A percentile compares a stretch with the other conserved stretches of the same genome.
Evolutionary conservation across 1,140 invertebrate species (phyloP).

Genomic region (Armadillidium nasatum): DNA sequence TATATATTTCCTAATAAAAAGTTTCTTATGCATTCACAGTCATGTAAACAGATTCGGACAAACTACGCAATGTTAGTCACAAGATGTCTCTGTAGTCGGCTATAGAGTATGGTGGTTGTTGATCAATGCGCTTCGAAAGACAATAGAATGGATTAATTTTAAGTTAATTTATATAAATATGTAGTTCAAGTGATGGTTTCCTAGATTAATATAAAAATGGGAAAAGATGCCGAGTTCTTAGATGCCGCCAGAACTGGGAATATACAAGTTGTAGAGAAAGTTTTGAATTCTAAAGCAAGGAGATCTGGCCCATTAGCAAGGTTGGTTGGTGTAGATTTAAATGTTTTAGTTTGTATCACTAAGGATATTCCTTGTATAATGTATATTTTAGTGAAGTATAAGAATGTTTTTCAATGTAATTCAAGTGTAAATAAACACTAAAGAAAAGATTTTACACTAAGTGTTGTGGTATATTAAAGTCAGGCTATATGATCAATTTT

Average conservation of each 20-base stretch:
- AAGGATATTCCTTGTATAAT: too few species aligned
- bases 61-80: background rate
- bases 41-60: too few species aligned
- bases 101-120: slow-evolving; percentile 34
- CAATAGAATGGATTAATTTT: background rate
- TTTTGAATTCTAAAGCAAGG: slow-evolving; percentile 79
- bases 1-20: too few species aligned
- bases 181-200: background rate
- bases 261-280: slow-evolving; percentile 79
- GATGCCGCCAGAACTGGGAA: slow-evolving; percentile 90
- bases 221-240: slow-evolving; percentile 91
- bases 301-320: slow-evolving; percentile 87
- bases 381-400: too few species aligned
- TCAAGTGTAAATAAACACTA: too few species aligned
- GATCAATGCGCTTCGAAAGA: slow-evolving; percentile 10
- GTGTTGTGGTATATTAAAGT: too few species aligned
- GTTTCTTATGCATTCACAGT: too few species aligned
- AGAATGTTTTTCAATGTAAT: too few species aligned
- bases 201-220: slow-evolving; percentile 60
- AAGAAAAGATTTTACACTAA: too few species aligned
- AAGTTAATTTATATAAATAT: background rate
- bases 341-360: background rate
- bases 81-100: slow-evolving; percentile 24
- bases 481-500: too few species aligned
- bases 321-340: slow-evolving; percentile 54